These are phyloP conservation scores for Acrocephalus scirpaceus DNA, from an alignment of 2,797 vertebrate species.

Conservation along the genomic window DNA sequence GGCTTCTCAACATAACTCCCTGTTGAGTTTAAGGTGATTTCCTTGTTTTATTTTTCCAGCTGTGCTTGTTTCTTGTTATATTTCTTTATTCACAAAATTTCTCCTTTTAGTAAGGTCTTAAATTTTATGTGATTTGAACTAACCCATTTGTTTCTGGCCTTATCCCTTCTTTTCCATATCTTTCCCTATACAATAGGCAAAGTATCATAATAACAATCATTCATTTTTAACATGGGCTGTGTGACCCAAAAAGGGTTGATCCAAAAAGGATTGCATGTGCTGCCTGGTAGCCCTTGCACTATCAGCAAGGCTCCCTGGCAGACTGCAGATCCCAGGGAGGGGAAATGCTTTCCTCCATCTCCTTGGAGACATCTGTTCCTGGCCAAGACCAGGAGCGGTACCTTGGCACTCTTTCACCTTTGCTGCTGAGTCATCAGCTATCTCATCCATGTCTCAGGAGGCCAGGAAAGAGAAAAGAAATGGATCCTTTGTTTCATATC, in stretches of 20 bases:
- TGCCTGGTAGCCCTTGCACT: neutral
- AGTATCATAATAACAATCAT: neutral
- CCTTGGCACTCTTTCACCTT: neutral
- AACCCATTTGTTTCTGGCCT: neutral
- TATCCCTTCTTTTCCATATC: neutral
- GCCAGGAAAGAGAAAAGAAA: neutral
- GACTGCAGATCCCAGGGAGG: neutral
- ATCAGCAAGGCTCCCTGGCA: neutral
- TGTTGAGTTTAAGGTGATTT: neutral
- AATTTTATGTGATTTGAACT: neutral
- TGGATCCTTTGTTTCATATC: neutral
- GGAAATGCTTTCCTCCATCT: neutral
- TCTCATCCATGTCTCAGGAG: neutral
- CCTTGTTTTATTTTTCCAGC: neutral
- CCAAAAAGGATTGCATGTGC: neutral
- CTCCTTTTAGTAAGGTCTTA: neutral
- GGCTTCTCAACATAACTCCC: neutral
- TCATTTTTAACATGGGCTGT: rapidly evolving
- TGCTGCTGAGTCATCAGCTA: neutral
- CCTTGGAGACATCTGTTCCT: neutral
- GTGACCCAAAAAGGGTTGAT: neutral
- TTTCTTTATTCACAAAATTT: neutral
- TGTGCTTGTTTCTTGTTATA: neutral
- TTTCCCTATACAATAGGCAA: neutral
- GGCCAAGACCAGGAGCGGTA: neutral